phyloP scores from a whole-genome alignment of 2,888 invertebrate species.

The Cephonodes hylas region DNA sequence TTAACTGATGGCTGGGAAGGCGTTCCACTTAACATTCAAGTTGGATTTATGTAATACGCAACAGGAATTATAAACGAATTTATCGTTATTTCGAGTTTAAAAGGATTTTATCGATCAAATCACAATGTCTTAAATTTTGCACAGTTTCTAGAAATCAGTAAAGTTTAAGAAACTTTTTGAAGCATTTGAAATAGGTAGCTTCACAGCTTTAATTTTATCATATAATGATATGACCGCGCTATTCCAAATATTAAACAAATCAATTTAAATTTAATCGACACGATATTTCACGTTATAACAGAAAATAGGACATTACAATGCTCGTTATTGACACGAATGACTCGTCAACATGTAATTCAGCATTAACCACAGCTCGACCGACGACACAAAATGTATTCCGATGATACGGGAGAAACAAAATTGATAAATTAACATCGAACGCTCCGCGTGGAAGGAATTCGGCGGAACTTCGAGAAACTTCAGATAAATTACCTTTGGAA shows the following conservation, averaged over 20 bases:
- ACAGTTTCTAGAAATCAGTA: neutral
- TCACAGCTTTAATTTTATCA: neutral
- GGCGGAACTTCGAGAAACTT: neutral
- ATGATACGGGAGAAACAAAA: neutral
- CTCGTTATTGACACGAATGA: neutral
- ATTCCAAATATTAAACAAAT: neutral
- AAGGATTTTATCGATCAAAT: no score
- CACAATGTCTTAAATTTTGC: neutral
- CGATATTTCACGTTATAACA: neutral
- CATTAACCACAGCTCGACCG: neutral
- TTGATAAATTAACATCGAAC: neutral
- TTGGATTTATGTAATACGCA: no score
- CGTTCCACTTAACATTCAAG: neutral
- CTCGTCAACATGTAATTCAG: neutral
- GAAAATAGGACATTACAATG: neutral
- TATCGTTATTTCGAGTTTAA: no score
- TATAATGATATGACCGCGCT: neutral
- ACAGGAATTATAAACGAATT: no score
- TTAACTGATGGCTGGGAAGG: neutral
- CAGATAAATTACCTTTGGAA: neutral
- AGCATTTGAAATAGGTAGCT: neutral
- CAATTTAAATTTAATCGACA: neutral
- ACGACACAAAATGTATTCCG: neutral
- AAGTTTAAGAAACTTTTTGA: neutral
- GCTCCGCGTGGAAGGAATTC: neutral